phyloP scores from a whole-genome alignment of 2,888 invertebrate genomes.

The Timema cristinae region DNA sequence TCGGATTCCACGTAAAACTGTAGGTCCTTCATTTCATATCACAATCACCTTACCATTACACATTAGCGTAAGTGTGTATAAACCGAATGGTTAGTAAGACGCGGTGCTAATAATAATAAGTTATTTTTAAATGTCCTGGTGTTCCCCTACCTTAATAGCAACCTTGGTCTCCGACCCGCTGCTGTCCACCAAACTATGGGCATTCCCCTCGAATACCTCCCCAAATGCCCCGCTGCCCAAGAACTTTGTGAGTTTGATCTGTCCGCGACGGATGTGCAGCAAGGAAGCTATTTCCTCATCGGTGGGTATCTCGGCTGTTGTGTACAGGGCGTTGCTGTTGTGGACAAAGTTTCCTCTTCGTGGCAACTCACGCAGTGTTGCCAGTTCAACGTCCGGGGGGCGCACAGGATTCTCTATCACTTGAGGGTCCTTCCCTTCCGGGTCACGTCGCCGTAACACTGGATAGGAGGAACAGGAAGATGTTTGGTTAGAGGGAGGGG shows the following conservation, averaged over 20 bases:
- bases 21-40: no score
- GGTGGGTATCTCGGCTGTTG: conserved; percentile 53
- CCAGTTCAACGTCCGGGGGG: conserved; percentile 74
- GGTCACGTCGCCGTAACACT: conserved; percentile 61
- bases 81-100: no score
- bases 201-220: conserved; percentile 91
- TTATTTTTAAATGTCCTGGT: no score
- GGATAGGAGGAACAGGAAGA: conserved; percentile 33
- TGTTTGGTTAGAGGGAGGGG: no score
- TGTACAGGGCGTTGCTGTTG: conserved; percentile 80
- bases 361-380: conserved; percentile 80
- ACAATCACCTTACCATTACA: no score
- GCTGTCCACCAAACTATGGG: conserved; percentile 59
- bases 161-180: conserved; percentile 63
- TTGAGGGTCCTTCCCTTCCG: conserved; percentile 66
- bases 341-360: conserved; percentile 67
- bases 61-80: no score
- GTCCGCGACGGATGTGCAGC: conserved; percentile 81
- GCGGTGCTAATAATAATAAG: no score
- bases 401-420: conserved; percentile 45
- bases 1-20: no score
- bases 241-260: conserved; percentile 82
- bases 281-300: conserved; percentile 74
- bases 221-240: conserved; percentile 96
- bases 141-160: conserved; percentile 74